Percentiles rank a stretch among this genome's conserved stretches.
These are phyloP conservation scores for Trissolcus brochymenae DNA, from an alignment of 2,888 invertebrate species.

Conservation along the genomic window DNA sequence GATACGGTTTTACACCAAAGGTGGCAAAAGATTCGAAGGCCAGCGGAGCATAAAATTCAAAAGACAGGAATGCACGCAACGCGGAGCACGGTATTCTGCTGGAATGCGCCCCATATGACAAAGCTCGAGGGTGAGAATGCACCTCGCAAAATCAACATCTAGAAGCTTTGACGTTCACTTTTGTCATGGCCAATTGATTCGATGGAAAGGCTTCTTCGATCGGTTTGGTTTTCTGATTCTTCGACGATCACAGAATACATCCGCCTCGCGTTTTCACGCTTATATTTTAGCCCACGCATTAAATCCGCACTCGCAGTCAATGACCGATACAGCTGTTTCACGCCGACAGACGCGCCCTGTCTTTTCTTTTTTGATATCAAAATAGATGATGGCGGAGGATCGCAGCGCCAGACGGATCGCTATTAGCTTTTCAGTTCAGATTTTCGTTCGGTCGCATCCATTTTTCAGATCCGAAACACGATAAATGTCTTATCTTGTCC, in stretches of 20 bases:
- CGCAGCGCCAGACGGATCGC: neutral
- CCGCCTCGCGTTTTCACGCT: conserved; percentile 5
- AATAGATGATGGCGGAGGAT: conserved; percentile 53
- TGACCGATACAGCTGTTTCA: conserved; percentile 61
- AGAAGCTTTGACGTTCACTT: conserved; percentile 4
- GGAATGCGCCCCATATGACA: conserved; percentile 8
- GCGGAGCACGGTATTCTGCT: conserved; percentile 26
- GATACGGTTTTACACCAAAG: conserved; percentile 13
- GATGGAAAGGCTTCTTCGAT: neutral
- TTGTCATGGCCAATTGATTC: neutral
- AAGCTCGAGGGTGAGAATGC: conserved; percentile 17
- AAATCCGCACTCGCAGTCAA: conserved; percentile 60
- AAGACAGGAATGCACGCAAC: conserved; percentile 39
- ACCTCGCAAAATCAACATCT: neutral
- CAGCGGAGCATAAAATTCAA: conserved; percentile 33
- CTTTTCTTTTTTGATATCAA: conserved; percentile 58
- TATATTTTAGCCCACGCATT: conserved; percentile 43
- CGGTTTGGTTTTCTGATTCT: no score
- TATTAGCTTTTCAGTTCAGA: neutral
- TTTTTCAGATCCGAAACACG: neutral
- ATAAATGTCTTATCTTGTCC: neutral
- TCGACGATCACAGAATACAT: no score
- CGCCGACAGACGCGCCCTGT: conserved; percentile 55
- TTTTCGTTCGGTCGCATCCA: neutral
- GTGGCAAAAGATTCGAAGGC: conserved; percentile 16